Evolutionary conservation across 2,113 vertebrate species (phyloP), one percentile per base, ranked within the genome.

Genomic region (Peromyscus maniculatus): DNA sequence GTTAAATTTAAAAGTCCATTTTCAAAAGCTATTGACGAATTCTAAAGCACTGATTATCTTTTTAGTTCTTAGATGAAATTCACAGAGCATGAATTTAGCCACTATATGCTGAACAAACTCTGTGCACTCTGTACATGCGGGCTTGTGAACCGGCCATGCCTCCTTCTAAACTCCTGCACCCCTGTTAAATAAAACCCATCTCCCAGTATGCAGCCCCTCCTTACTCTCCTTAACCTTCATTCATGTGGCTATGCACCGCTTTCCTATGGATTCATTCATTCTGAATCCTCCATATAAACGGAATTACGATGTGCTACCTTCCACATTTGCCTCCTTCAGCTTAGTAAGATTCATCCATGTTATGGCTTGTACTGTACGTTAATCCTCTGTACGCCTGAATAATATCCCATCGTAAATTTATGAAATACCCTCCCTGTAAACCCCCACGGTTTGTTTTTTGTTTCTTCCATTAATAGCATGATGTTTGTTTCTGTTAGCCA

Each of bases 131-230:
- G 0, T 89, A 1, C 0, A 43, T 52, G 9, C 5, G n/a, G 1
- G 1, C 0, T 0, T 55, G 55, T 55, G 12, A 55, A n/a, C 33
- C 5, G 7, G 8, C 19, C 1, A 19, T 1, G 12, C 49, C 64
- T 80, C 0, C 15, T 62, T 64, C 12, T 28, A 79, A 87, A 39
- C 4, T 9, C 24, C 77, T 15, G 6, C 8, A 22, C 83, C 19
- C 10, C 49, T 36, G 59, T 49, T 64, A 78, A 90, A 24, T 55
- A 16, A 93, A 84, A 28, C 6, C 15, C 6, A 10, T 82, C 43
- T 6, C 24, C 16, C 36, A 39, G 31, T 17, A 13, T 39, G 0
- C 12, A 13, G 6, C 21, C 52, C 77, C 13, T 72, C 21, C 21
- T 26, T 31, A 7, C 36, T 49, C 1, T 7, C 16, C 55, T 13